phyloP scores from a whole-genome alignment of 2,113 vertebrate genomes.

The Leptosomus discolor region DNA sequence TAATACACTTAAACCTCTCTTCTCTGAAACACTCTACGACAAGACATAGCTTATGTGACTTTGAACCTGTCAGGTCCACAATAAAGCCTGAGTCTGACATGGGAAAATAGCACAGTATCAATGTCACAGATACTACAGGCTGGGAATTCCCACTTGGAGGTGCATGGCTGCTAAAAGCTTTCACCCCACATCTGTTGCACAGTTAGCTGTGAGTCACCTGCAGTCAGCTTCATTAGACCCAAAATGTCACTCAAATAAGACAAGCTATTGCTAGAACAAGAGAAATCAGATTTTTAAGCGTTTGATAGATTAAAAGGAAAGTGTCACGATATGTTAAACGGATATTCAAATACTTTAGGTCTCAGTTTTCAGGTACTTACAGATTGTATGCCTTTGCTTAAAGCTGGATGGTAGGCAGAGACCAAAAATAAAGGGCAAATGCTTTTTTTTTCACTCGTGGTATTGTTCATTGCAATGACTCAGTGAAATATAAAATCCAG shows the following conservation, averaged over 20 bases:
- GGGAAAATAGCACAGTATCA: slow-evolving; percentile 19
- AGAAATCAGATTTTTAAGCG: slow-evolving; percentile 46
- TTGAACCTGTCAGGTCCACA: slow-evolving; percentile 56
- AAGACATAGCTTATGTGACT: slow-evolving; percentile 4
- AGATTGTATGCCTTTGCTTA: background rate
- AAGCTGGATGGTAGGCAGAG: slow-evolving; percentile 46
- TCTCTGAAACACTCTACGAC: background rate
- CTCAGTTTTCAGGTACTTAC: slow-evolving; percentile 37
- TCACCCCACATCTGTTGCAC: slow-evolving; percentile 56
- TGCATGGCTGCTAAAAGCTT: slow-evolving; percentile 59
- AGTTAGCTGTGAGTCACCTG: slow-evolving; percentile 63
- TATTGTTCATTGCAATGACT: slow-evolving; percentile 39
- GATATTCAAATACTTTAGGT: slow-evolving; percentile 53
- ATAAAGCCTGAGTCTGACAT: slow-evolving; percentile 26
- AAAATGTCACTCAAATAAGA: slow-evolving; percentile 64
- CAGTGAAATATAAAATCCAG: slow-evolving; percentile 42
- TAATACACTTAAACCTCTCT: background rate
- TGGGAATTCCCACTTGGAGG: slow-evolving; percentile 63
- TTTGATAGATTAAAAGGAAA: slow-evolving; percentile 67
- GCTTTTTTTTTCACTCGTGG: slow-evolving; percentile 10
- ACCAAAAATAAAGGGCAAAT: slow-evolving; percentile 18
- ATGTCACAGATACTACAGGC: slow-evolving; percentile 49
- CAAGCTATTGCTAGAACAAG: slow-evolving; percentile 63
- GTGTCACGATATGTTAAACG: slow-evolving; percentile 62
- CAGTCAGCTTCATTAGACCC: slow-evolving; percentile 63